Percentiles rank a stretch among this genome's conserved stretches.
Evolutionary conservation across 2,888 invertebrate species (phyloP).

Genomic region (Xanthostigma xanthostigma): DNA sequence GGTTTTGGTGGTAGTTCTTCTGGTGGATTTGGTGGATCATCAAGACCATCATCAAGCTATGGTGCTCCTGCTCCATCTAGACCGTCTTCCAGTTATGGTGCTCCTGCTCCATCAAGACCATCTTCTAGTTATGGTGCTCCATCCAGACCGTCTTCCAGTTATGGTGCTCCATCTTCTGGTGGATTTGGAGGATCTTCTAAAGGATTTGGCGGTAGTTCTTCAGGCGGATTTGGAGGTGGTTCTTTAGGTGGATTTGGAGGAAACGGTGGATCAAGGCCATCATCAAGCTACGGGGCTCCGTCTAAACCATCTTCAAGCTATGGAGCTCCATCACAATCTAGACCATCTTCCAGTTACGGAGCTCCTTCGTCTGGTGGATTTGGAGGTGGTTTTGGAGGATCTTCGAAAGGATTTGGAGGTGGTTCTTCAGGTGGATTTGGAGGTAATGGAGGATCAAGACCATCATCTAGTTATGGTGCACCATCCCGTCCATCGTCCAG

Average conservation of each 20-base stretch:
- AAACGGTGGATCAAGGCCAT: conserved; percentile 18
- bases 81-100: conserved; percentile 14
- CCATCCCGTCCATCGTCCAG: conserved; percentile 22
- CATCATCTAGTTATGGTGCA: conserved; percentile 26
- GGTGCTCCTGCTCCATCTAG: conserved; percentile 21
- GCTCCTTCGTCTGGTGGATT: conserved; percentile 22
- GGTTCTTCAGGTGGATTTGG: conserved; percentile 23
- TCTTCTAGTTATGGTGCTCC: conserved; percentile 5
- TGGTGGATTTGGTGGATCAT: conserved; percentile 12
- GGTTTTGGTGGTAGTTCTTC: conserved; percentile 28
- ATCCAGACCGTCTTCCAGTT: conserved; percentile 23
- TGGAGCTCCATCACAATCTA: conserved; percentile 16
- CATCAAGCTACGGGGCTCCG: conserved; percentile 26
- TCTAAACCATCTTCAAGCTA: conserved; percentile 11
- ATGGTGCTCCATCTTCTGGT: conserved; percentile 23
- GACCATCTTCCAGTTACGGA: conserved; percentile 24
- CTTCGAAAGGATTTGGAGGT: conserved; percentile 14
- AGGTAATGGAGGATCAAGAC: conserved; percentile 32
- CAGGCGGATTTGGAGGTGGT: conserved; percentile 14
- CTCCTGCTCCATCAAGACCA: conserved; percentile 12
- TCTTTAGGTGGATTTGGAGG: conserved; percentile 20
- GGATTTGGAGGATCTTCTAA: conserved; percentile 14
- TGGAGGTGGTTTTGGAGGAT: conserved; percentile 19
- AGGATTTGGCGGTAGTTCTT: conserved; percentile 15
- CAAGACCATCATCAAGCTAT: conserved; percentile 18